These are phyloP conservation scores for Butorides virescens DNA, from an alignment of 2,113 vertebrate genomes.

Conservation along the genomic window DNA sequence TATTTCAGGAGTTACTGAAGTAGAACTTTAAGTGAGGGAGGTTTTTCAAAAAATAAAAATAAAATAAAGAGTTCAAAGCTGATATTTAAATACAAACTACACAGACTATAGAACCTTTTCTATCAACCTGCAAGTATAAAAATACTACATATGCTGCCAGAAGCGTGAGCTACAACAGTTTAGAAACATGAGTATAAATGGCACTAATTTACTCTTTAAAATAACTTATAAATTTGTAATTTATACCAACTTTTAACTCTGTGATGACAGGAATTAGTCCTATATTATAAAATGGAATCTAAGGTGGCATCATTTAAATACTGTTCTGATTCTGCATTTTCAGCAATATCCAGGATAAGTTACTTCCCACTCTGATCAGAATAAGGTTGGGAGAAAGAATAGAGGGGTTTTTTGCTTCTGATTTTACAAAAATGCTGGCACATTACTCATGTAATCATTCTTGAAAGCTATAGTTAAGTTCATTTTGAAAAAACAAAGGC, in stretches of 20 bases:
- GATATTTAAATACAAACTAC: background rate
- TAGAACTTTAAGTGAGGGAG: background rate
- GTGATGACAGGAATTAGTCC: background rate
- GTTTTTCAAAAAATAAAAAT: background rate
- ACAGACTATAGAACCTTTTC: background rate
- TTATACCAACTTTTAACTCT: background rate
- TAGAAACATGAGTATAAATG: background rate
- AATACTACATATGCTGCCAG: background rate
- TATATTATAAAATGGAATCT: background rate
- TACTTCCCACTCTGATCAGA: background rate
- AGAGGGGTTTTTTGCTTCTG: background rate
- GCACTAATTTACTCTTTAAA: background rate
- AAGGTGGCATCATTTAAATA: background rate
- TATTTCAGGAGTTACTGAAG: background rate
- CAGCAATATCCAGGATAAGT: background rate
- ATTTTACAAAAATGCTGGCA: background rate
- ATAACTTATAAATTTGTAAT: background rate
- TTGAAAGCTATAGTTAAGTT: background rate
- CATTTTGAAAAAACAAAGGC: slow-evolving; percentile 19
- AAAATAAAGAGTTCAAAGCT: background rate
- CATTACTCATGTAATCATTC: background rate
- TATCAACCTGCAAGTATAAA: background rate
- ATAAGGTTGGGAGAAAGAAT: background rate
- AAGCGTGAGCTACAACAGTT: background rate
- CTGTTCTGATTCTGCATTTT: background rate